Conservation (phyloP, 2,888 invertebrate species). For the Mythimna impura region DNA sequence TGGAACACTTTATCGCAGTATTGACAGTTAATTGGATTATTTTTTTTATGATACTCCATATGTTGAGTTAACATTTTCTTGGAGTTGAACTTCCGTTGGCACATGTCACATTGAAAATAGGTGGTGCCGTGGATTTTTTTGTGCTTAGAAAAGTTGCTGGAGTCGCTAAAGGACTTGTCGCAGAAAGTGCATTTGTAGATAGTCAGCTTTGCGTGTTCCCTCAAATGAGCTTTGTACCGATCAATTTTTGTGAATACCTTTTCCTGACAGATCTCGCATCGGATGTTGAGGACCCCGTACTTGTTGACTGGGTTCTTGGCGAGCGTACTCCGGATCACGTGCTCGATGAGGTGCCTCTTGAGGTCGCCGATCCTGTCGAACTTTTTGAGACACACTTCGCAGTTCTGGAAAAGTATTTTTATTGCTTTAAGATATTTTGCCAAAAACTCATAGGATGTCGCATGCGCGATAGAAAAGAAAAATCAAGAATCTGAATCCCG, state of each 20-base stretch:
- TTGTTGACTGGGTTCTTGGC: constrained; percentile 80
- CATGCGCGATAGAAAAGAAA: too few relatives aligned
- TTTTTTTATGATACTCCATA: constrained; percentile 84
- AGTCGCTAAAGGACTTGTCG: constrained; percentile 87
- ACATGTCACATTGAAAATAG: constrained; percentile 85
- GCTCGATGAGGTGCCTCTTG: constrained; percentile 88
- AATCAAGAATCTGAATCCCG: too few relatives aligned
- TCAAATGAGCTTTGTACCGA: constrained; percentile 85
- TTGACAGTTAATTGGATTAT: constrained; percentile 77
- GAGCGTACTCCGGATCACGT: constrained; percentile 83
- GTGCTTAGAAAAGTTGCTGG: constrained; percentile 88
- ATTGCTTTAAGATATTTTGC: background rate
- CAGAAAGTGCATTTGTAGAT: constrained; percentile 87
- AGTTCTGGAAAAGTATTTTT: constrained; percentile 75
- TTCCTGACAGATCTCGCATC: constrained; percentile 81
- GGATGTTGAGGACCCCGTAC: constrained; percentile 79
- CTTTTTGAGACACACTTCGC: constrained; percentile 82
- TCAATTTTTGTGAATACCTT: constrained; percentile 82
- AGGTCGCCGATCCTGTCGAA: constrained; percentile 86
- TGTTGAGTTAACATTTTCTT: constrained; percentile 86
- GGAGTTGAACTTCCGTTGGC: constrained; percentile 86
- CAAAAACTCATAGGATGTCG: background rate
- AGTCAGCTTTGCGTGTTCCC: constrained; percentile 87
- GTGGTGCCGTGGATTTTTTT: constrained; percentile 86
- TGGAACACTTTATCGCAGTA: constrained; percentile 81